Percentiles rank a stretch among this genome's conserved stretches.
Conservation (phyloP, 1,140 invertebrate species). For the Dufourea novaeangliae region DNA sequence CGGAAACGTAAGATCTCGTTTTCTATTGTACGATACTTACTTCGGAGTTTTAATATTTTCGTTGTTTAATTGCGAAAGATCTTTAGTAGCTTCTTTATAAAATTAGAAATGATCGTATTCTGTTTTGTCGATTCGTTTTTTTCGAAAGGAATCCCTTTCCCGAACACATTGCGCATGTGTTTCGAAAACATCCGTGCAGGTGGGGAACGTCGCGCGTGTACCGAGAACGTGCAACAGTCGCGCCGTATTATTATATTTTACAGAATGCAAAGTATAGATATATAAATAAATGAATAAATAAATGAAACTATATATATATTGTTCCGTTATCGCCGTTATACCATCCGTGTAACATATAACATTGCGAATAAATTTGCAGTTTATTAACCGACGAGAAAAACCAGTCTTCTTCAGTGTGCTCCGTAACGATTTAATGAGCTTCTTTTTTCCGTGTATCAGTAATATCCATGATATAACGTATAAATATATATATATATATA, state of each 20-base stretch:
- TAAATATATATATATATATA: constrained; percentile 15
- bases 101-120: too few species aligned
- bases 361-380: constrained; percentile 68
- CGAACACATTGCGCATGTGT: too few species aligned
- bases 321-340: constrained; percentile 75
- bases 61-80: too few species aligned
- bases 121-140: too few species aligned
- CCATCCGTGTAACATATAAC: constrained; percentile 69
- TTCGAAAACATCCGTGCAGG: not conserved
- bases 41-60: too few species aligned
- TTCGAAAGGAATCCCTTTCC: too few species aligned
- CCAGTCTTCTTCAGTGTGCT: constrained; percentile 45
- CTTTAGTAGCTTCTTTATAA: too few species aligned
- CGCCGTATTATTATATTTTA: constrained; percentile 76
- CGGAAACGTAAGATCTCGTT: too few species aligned
- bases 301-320: constrained; percentile 70
- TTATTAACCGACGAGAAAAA: constrained; percentile 70
- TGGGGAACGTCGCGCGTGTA: constrained; percentile 56
- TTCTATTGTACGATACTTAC: too few species aligned
- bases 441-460: constrained; percentile 46
- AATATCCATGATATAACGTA: constrained; percentile 38
- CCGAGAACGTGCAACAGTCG: constrained; percentile 47
- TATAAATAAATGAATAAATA: constrained; percentile 67
- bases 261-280: constrained; percentile 75
- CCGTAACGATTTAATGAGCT: constrained; percentile 49